A percentile compares a stretch with the other conserved stretches of the same genome.
Evolutionary conservation across 2,113 vertebrate genomes (phyloP).

Genomic region (Rhinoderma darwinii): DNA sequence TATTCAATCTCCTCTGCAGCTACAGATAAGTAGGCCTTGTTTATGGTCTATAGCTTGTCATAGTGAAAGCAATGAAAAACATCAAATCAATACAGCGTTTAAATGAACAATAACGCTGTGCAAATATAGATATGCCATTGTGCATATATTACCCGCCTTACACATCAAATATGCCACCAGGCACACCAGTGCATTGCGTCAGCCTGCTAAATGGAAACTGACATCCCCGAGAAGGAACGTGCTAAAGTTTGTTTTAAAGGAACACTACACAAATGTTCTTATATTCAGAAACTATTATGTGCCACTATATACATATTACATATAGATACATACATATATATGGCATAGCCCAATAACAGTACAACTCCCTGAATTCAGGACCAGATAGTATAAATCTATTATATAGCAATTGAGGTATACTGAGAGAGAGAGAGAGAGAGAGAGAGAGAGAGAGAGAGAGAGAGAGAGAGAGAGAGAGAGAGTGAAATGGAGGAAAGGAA

Average conservation of each 20-base stretch:
- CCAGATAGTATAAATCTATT: too few relatives aligned
- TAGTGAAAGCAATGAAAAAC: conserved; percentile 68
- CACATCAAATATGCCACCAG: not conserved
- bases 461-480: too few relatives aligned
- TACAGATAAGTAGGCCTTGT: conserved; percentile 69
- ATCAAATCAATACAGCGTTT: conserved; percentile 78
- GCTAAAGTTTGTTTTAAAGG: conserved; percentile 36
- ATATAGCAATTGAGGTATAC: too few relatives aligned
- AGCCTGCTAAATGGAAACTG: conserved; percentile 71
- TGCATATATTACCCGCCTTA: conserved; percentile 76
- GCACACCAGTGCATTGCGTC: conserved; percentile 64
- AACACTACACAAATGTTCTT: not conserved
- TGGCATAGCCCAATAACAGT: too few relatives aligned
- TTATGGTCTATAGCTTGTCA: conserved; percentile 75
- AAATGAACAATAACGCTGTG: conserved; percentile 75
- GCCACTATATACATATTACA: not conserved
- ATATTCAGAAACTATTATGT: too few relatives aligned
- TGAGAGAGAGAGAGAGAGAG: too few relatives aligned
- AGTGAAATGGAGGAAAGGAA: too few relatives aligned
- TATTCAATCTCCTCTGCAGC: conserved; percentile 72
- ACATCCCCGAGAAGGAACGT: conserved; percentile 59
- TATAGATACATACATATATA: not conserved
- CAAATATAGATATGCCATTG: conserved; percentile 77
- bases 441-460: too few relatives aligned
- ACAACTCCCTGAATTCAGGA: too few relatives aligned